phyloP scores from a whole-genome alignment of 2,888 invertebrate species.

The Phasia obesa region DNA sequence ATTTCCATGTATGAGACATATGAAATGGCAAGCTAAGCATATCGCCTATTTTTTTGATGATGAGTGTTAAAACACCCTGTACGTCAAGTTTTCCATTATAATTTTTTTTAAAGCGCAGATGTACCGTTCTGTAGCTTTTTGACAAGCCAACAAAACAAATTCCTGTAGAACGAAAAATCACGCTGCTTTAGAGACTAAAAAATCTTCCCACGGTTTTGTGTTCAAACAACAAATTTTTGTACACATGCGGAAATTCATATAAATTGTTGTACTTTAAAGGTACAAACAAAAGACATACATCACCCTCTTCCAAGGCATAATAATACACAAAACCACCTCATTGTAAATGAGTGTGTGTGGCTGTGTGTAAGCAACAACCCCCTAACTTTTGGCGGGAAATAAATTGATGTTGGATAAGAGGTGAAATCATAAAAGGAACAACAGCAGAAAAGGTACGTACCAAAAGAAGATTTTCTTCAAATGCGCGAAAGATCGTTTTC shows the following conservation, averaged over 20 bases:
- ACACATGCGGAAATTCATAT: conserved; percentile 72
- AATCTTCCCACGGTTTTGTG: conserved; percentile 70
- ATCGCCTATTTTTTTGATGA: not conserved
- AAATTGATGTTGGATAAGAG: not conserved
- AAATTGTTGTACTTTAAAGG: conserved; percentile 68
- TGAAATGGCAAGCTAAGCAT: not conserved
- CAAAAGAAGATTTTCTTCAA: conserved; percentile 55
- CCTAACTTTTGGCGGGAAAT: conserved; percentile 70
- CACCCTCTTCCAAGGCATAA: conserved; percentile 75
- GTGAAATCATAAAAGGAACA: no score
- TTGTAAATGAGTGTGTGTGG: conserved; percentile 16
- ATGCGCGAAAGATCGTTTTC: conserved; percentile 62
- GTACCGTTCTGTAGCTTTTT: conserved; percentile 51
- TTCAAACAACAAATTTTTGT: conserved; percentile 60
- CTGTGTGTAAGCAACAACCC: no score
- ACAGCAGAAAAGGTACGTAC: conserved; percentile 20
- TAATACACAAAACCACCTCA: conserved; percentile 54
- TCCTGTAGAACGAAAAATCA: conserved; percentile 54
- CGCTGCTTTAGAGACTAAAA: conserved; percentile 53
- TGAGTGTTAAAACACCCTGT: not conserved
- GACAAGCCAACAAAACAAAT: conserved; percentile 40
- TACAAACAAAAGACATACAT: conserved; percentile 72
- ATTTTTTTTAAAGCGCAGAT: conserved; percentile 57
- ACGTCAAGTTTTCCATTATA: conserved; percentile 1
- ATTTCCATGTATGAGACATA: not conserved